Evolutionary conservation across 2,797 vertebrate genomes (phyloP).

Genomic region (Hyperoplus immaculatus): DNA sequence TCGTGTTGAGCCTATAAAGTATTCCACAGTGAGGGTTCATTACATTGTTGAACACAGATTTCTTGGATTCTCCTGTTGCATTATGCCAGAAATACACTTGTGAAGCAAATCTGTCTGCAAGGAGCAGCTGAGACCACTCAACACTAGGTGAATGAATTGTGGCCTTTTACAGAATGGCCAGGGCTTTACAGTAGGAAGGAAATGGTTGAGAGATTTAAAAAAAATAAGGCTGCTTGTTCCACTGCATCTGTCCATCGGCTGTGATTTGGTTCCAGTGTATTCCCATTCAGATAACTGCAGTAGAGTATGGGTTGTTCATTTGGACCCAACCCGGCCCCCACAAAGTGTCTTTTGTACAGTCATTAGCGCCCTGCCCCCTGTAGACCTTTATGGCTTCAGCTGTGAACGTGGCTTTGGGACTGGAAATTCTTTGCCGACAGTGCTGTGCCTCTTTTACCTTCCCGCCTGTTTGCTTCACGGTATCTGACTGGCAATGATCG

Average conservation of each 20-base stretch:
- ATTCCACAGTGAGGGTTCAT: conserved; percentile 25
- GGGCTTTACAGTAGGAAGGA: conserved; percentile 12
- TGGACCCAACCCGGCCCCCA: conserved; percentile 11
- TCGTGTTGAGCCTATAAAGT: conserved; percentile 13
- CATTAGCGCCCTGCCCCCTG: conserved; percentile 37
- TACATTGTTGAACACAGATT: conserved; percentile 42
- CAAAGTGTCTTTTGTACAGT: conserved; percentile 65
- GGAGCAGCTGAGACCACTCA: conserved; percentile 26
- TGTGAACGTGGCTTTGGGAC: conserved; percentile 45
- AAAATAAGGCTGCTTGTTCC: conserved; percentile 21
- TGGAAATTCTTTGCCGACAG: conserved; percentile 23
- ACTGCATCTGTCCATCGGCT: neutral
- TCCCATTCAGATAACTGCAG: conserved; percentile 16
- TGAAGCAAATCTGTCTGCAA: conserved; percentile 11
- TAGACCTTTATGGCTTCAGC: conserved; percentile 46
- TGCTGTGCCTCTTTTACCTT: conserved; percentile 33
- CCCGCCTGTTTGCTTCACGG: conserved; percentile 44
- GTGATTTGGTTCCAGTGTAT: conserved; percentile 26
- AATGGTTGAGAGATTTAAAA: neutral
- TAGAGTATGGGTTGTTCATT: conserved; percentile 11
- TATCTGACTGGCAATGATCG: conserved; percentile 33
- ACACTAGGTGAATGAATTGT: conserved; percentile 32
- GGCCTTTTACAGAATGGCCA: conserved; percentile 14
- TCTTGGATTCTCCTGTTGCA: conserved; percentile 40
- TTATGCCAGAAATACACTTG: conserved; percentile 64